These are phyloP conservation scores for Patagioenas fasciata DNA, from an alignment of 2,113 vertebrate genomes.

Conservation along the genomic window DNA sequence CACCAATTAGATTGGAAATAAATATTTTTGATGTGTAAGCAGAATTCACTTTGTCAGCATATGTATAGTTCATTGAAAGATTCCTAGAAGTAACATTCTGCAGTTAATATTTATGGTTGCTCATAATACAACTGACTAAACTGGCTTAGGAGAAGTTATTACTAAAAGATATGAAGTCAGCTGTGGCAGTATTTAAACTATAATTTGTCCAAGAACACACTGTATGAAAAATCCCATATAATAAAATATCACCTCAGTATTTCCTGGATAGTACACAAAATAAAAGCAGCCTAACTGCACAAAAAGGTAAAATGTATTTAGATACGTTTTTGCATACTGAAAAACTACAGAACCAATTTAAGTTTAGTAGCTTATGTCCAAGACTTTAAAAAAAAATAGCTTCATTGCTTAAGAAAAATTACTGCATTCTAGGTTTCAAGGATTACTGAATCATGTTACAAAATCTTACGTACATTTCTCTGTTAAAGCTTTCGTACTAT, in stretches of 20 bases:
- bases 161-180: conserved; percentile 31
- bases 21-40: conserved; percentile 66
- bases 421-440: background rate
- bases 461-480: background rate
- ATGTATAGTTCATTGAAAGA: conserved; percentile 23
- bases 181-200: background rate
- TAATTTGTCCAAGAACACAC: background rate
- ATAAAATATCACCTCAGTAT: background rate
- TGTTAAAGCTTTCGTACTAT: background rate
- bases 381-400: background rate
- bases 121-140: background rate
- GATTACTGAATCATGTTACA: background rate
- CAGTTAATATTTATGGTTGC: conserved; percentile 69
- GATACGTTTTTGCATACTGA: background rate
- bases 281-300: background rate
- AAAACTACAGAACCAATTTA: background rate
- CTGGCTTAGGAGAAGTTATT: conserved; percentile 32
- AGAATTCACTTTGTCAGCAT: conserved; percentile 49
- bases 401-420: background rate
- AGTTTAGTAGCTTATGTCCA: background rate
- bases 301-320: background rate
- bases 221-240: background rate
- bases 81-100: conserved; percentile 46
- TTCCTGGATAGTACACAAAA: background rate
- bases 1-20: conserved; percentile 73